Base-by-base conservation (phyloP, 1,140 invertebrate species). In the Pantala flavescens region DNA sequence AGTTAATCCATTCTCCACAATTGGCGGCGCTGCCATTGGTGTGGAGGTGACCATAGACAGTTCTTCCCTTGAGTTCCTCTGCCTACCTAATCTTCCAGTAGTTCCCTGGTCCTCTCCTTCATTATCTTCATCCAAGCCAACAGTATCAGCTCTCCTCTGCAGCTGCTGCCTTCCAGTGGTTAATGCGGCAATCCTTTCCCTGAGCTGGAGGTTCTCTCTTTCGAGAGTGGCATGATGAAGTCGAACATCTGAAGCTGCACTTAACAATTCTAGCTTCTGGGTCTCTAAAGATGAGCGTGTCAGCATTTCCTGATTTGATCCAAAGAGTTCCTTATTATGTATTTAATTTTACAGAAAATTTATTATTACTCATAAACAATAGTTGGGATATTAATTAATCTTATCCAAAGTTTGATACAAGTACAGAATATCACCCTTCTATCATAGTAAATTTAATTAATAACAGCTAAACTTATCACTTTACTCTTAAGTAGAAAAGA, bases 231-330 rank as follows among this genome's bases (percentile, higher is more conserved):
- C 89, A 74, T 93, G 88, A 79, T 91, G 90, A 43, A 97, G 84
- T 78, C 97, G 93, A 77, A 97, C 85, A 80, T 95, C 93, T 71
- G 94, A 95, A 74, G 98, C 87, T 77, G 96, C 93, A 76, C 91
- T 93, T 84, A 97, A 87, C 70, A 98, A 83, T 82, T 98, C 95
- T 76, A 98, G 83, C 82, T 97, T 97, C 82, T 97, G 95, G 0
- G 94, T 97, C 84, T 97, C 95, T 70, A 97, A 81, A 12, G 92
- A 91, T 23, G 94, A 95, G 73, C 92, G 86, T 24, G 91, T 91
- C 74, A 96, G 83, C 82, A 96, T 88, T 87, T 95, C 93, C 93
- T 95, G 80, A 11, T 5, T 36, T 36, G 28, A 36, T 81, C 80
- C 71, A 77, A 74, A 55, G 79, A 36, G 9, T 9, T 9, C 9